Conservation (phyloP, 1,140 invertebrate genomes). For the Colletes gigas region DNA sequence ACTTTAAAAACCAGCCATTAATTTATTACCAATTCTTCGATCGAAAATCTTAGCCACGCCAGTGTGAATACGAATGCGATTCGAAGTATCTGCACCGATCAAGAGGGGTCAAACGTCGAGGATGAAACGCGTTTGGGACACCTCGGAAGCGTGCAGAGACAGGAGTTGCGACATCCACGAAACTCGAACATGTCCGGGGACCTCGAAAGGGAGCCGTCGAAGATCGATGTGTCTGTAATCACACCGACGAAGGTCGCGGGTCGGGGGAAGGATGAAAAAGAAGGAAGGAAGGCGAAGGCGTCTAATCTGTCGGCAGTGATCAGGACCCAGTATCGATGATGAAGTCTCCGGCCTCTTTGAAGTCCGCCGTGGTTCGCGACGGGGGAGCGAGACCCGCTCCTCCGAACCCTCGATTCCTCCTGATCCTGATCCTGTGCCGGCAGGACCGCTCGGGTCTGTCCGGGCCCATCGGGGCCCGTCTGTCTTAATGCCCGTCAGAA, state of each 20-base stretch:
- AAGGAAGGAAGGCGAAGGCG: slow-evolving; percentile 53
- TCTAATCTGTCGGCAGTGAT: slow-evolving; percentile 80
- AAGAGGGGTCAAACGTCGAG: neutral
- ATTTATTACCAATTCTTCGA: no score
- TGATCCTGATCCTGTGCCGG: slow-evolving; percentile 60
- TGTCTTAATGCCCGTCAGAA: slow-evolving; percentile 73
- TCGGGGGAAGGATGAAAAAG: slow-evolving; percentile 19
- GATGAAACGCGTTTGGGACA: neutral
- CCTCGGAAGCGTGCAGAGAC: neutral
- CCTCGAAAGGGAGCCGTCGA: slow-evolving; percentile 31
- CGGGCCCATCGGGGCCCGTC: slow-evolving; percentile 57
- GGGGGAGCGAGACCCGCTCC: slow-evolving; percentile 64
- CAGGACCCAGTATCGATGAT: slow-evolving; percentile 80
- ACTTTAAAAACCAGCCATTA: no score
- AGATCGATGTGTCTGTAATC: slow-evolving; percentile 53
- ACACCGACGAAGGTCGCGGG: slow-evolving; percentile 43
- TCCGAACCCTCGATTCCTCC: slow-evolving; percentile 56
- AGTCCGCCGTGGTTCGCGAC: slow-evolving; percentile 75
- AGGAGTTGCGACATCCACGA: slow-evolving; percentile 19
- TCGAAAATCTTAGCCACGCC: no score
- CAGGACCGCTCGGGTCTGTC: slow-evolving; percentile 64
- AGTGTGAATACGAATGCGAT: neutral
- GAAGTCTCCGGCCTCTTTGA: slow-evolving; percentile 79
- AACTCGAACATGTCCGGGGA: slow-evolving; percentile 6
- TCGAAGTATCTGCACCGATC: neutral